phyloP scores from a whole-genome alignment of 2,888 invertebrate genomes.

The Sepiola atlantica region DNA sequence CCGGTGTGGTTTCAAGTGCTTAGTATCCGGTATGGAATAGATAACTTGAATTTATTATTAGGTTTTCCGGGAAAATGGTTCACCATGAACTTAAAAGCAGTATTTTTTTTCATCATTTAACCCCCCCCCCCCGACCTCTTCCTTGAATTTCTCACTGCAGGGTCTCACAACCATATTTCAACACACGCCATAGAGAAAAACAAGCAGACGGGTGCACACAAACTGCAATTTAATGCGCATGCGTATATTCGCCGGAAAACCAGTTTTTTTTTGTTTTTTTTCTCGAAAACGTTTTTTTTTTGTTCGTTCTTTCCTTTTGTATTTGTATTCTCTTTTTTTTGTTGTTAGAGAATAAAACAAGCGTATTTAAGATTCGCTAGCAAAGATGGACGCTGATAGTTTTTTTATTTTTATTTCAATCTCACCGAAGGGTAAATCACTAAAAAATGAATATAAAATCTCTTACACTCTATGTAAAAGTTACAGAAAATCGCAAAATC shows the following conservation, averaged over 20 bases:
- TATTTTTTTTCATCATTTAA: background rate
- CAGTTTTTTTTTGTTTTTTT: background rate
- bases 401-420: no score
- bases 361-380: no score
- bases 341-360: no score
- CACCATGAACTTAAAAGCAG: conserved; percentile 13
- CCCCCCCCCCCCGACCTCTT: background rate
- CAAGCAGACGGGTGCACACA: background rate
- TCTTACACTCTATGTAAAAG: no score
- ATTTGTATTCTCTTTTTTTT: no score
- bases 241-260: background rate
- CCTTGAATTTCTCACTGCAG: background rate
- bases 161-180: background rate
- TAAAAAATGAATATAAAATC: no score
- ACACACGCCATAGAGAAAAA: background rate
- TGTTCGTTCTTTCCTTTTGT: background rate
- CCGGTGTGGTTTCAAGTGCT: background rate
- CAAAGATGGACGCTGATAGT: no score
- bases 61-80: background rate
- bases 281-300: background rate
- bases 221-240: background rate
- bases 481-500: no score
- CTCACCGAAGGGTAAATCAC: no score
- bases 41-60: background rate
- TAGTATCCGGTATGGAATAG: background rate